Base-by-base conservation (phyloP, 2,888 invertebrate genomes). In the Synergus japonicus region DNA sequence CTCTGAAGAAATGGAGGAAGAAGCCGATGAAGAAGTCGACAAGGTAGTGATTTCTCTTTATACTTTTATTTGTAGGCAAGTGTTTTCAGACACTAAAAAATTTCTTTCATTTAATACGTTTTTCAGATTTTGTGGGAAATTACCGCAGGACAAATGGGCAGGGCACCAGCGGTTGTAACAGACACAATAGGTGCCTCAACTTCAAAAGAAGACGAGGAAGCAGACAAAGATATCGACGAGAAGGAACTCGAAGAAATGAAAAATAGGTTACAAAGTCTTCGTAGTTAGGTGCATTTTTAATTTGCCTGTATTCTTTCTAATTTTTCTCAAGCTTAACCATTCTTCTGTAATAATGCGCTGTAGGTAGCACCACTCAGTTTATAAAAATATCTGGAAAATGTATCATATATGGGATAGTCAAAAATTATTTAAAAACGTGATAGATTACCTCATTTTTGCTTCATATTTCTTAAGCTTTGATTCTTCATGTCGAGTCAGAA, bases 1-100 rank as follows among this genome's bases (percentile, higher is more conserved):
- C 91, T 96, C 97, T 8, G 98, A 98, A 87, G 98, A 98, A 90
- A 94, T 99, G 94, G 99, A 99, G 89, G 98, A 99, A 88, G 98
- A 97, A 86, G 99, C 98, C 7, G 97, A 98, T 92, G 95, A 95
- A 84, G 98, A 99, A 93, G 96, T 98, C 44, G 98, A 98, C 89
- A 97, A 97, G 94, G 97, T 97, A 89, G 37, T 63, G 78, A 41
- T 43, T 43, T 64, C 76, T 29, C 22, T 65, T 79, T 12, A 44
- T 12, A 58, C 58, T 13, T 41, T 67, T 41, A 78, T 2, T 77
- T 18, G 18, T 22, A 54, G 15, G 15, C 15, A 54, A 15, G 0
- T 54, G 2, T 49, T 58, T 79, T 81, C 41, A 58, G 1, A 76
- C 4, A 66, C n/a, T 78, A 15, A 13, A 58, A 49, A 37, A 2